Base-by-base conservation (phyloP, 2,888 invertebrate genomes). In the Himalopsyche tibetana region DNA sequence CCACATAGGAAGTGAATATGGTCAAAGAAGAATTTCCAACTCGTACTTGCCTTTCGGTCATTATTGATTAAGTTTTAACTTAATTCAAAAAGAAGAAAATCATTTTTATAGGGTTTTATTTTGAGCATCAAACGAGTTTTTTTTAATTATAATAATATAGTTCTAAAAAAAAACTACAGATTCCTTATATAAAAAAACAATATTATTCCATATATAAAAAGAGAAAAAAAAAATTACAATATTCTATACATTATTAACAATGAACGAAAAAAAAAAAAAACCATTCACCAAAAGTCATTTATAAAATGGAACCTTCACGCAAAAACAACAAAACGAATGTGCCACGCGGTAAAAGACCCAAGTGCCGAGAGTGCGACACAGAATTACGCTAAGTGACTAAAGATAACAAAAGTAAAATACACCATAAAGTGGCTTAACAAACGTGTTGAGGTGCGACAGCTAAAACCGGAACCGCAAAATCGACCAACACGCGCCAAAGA, bases 41-140 rank as follows among this genome's bases (percentile, higher is more conserved):
- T n/a, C n/a, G n/a, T n/a, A n/a, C n/a, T n/a, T n/a, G n/a, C n/a
- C n/a, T n/a, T 28, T 28, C 28, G 2, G 2, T 2, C 28, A 1
- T 28, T 28, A 28, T 28, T 28, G 2, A 28, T 28, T 28, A 55
- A 55, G 17, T 55, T 55, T 55, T 55, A 55, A 55, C 55, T 12
- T 55, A 55, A 55, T 55, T 55, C 17, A 55, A 63, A 63, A 63
- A 63, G 63, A 63, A 63, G 0, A 63, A 63, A 19, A 19, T 28
- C 63, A 63, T 63, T 63, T 63, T 63, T 63, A 19, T 19, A 19
- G 63, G 19, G 8, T 63, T 51, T 63, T 63, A 63, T 63, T 56
- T 63, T 63, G 63, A 63, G 63, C 63, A 63, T 63, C 63, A 63
- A 63, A 63, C 63, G 63, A 63, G 63, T 63, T 63, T 63, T 63